phyloP scores from a whole-genome alignment of 1,140 invertebrate genomes.

The Vollenhovia emeryi region DNA sequence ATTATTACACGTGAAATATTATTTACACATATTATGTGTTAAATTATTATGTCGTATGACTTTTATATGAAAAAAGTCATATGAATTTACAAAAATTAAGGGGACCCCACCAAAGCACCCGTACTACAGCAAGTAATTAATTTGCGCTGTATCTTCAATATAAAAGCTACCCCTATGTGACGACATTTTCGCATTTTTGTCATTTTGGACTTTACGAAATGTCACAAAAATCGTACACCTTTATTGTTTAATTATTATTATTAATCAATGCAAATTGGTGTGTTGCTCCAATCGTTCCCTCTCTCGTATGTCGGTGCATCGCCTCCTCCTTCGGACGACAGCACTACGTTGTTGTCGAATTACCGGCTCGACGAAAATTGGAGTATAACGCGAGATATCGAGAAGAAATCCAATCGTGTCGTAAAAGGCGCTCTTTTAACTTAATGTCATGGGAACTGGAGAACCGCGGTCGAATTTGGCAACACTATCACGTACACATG shows the following conservation, averaged over 20 bases:
- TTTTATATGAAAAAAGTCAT: no score
- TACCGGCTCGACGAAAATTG: background rate
- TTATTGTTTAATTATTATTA: background rate
- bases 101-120: no score
- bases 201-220: background rate
- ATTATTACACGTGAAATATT: no score
- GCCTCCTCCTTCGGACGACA: background rate
- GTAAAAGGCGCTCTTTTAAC: conserved; percentile 33
- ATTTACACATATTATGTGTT: no score
- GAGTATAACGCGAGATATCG: background rate
- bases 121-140: background rate
- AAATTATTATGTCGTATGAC: no score
- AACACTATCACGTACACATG: conserved; percentile 26
- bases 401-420: background rate
- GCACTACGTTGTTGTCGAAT: background rate
- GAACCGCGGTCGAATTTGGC: conserved; percentile 12
- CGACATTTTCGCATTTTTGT: background rate
- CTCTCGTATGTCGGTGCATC: background rate
- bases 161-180: background rate
- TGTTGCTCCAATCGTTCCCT: background rate
- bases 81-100: no score
- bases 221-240: background rate
- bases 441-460: conserved; percentile 7
- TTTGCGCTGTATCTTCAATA: background rate
- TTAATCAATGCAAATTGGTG: background rate